phyloP scores from a whole-genome alignment of 2,113 vertebrate species.

The Pheucticus melanocephalus region DNA sequence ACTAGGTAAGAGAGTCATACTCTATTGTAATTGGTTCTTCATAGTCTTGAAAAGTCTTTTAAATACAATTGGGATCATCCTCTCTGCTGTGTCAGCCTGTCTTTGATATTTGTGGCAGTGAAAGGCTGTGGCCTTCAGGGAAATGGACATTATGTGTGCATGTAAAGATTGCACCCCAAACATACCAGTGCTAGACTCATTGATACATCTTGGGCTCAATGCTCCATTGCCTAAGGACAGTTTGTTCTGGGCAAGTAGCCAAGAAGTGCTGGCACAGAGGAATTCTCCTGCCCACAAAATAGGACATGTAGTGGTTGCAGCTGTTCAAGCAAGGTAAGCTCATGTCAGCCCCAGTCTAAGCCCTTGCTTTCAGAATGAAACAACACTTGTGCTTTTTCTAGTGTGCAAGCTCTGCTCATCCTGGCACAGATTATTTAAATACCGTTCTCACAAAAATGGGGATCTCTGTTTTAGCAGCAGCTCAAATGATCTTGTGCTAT shows the following conservation, averaged over 20 bases:
- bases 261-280: background rate
- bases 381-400: background rate
- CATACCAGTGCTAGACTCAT: background rate
- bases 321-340: background rate
- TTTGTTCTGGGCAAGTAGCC: background rate
- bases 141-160: fast-evolving
- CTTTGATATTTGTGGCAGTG: background rate
- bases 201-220: background rate
- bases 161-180: background rate
- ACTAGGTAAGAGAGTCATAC: background rate
- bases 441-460: background rate
- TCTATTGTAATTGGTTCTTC: background rate
- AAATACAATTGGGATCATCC: background rate
- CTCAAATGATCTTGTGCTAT: background rate
- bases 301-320: background rate
- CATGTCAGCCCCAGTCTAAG: background rate
- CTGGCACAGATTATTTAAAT: background rate
- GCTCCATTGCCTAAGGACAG: background rate
- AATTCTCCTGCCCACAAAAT: background rate
- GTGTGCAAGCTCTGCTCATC: background rate
- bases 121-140: background rate
- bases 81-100: background rate
- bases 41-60: background rate
- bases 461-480: background rate
- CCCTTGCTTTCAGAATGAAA: background rate